phyloP scores from a whole-genome alignment of 1,140 invertebrate genomes.

The Drosophila nigrodunni region DNA sequence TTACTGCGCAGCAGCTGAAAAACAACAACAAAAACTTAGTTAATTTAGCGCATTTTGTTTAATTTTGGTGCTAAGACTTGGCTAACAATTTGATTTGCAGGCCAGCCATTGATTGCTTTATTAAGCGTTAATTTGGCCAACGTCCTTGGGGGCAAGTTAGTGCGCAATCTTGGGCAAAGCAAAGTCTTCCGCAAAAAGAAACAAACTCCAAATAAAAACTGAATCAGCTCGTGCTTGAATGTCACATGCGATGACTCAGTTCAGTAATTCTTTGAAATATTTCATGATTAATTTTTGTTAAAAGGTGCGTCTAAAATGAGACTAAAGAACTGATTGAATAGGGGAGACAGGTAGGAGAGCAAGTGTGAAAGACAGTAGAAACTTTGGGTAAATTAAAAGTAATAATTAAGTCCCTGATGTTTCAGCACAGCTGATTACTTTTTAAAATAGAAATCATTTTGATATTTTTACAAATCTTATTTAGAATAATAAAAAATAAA shows the following conservation, averaged over 20 bases:
- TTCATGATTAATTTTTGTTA: neutral
- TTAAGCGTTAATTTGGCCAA: constrained; percentile 71
- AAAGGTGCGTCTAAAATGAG: no score
- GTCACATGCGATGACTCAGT: constrained; percentile 34
- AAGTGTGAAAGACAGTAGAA: no score
- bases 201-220: constrained; percentile 4
- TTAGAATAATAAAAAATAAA: no score
- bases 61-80: constrained; percentile 62
- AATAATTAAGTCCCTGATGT: no score
- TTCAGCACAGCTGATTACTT: no score
- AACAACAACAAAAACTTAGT: constrained; percentile 53
- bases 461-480: no score
- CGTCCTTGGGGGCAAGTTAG: constrained; percentile 63
- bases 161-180: constrained; percentile 37
- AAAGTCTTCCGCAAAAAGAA: constrained; percentile 56
- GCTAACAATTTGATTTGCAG: constrained; percentile 78
- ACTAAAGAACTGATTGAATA: neutral
- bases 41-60: constrained; percentile 79
- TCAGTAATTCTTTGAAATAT: neutral
- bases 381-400: no score
- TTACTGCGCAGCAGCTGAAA: constrained; percentile 57
- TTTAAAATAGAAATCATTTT: no score
- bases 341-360: no score
- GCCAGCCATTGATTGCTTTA: constrained; percentile 73
- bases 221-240: constrained; percentile 27